A percentile compares a stretch with the other conserved stretches of the same genome.
phyloP scores from a whole-genome alignment of 2,888 invertebrate species.

The Hypomecis punctinalis region DNA sequence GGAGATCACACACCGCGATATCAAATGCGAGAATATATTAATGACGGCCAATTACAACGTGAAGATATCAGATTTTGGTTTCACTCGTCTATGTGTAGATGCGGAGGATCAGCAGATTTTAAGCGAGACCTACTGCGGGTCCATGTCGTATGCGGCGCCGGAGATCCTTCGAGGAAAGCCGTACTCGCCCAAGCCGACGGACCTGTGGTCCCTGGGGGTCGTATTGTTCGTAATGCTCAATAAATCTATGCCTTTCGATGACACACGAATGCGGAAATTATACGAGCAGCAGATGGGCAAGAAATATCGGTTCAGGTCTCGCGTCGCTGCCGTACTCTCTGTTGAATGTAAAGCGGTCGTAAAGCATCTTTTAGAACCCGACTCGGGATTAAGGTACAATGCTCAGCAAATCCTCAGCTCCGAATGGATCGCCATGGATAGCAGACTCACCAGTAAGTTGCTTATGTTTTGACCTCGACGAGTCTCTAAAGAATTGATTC shows the following conservation, averaged over 20 bases:
- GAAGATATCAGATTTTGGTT: constrained; percentile 94
- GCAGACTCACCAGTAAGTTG: constrained; percentile 81
- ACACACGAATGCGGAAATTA: constrained; percentile 89
- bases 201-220: constrained; percentile 92
- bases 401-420: constrained; percentile 84
- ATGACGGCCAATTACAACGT: constrained; percentile 90
- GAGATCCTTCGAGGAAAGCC: constrained; percentile 92
- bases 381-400: constrained; percentile 84
- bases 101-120: constrained; percentile 73
- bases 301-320: constrained; percentile 87
- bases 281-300: constrained; percentile 87
- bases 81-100: constrained; percentile 83
- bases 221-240: constrained; percentile 94
- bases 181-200: constrained; percentile 89
- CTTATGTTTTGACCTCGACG: neutral
- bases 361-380: constrained; percentile 88
- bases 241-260: constrained; percentile 93
- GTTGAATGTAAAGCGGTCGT: constrained; percentile 87
- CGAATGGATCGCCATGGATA: constrained; percentile 89
- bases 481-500: neutral
- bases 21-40: constrained; percentile 93
- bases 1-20: constrained; percentile 91
- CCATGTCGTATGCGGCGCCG: constrained; percentile 94
- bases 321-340: constrained; percentile 84
- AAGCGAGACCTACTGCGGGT: constrained; percentile 94